Base-by-base conservation (phyloP, 2,797 vertebrate genomes). In the Pogoniulus pusillus region DNA sequence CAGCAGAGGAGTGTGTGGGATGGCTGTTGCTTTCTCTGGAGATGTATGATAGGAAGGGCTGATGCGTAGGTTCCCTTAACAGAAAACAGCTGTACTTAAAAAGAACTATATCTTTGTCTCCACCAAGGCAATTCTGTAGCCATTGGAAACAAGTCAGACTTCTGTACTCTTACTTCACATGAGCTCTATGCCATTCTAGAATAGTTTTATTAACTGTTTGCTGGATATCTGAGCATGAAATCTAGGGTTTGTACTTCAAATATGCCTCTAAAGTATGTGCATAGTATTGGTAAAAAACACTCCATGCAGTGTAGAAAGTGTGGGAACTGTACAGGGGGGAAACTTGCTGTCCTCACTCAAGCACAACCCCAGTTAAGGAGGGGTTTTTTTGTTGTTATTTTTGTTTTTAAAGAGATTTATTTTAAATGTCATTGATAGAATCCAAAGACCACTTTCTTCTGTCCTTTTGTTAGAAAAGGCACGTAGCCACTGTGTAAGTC, bases 1-100 rank as follows among this genome's bases (percentile, higher is more conserved):
- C 30, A 47, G 69, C 69, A 76, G 81, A 82, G 74, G 82, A 88
- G 85, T 79, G 82, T 82, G 93, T 86, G 91, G 92, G 91, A 75
- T 82, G 86, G 74, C 64, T 86, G 43, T 58, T 81, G 62, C 83
- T 88, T 68, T 90, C 91, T 62, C 87, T 73, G 75, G 83, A 86
- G 81, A 84, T 8, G 62, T 80, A 62, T 69, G 65, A 47, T 84
- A 63, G 78, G 68, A 91, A 91, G 62, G 80, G 35, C 53, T 82
- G 83, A 74, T 77, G 88, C 34, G 2, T 88, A 53, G 75, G 85
- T 70, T 92, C 55, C 49, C 63, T 27, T 71, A 59, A 63, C 57
- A 89, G 85, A 93, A 95, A 95, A 93, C 79, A 92, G 78, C 62
- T 90, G 14, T 26, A 1, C 73, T 79, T 84, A 13, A 71, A 80